Evolutionary conservation across 1,140 invertebrate species (phyloP).

Genomic region (Pectinophora gossypiella): DNA sequence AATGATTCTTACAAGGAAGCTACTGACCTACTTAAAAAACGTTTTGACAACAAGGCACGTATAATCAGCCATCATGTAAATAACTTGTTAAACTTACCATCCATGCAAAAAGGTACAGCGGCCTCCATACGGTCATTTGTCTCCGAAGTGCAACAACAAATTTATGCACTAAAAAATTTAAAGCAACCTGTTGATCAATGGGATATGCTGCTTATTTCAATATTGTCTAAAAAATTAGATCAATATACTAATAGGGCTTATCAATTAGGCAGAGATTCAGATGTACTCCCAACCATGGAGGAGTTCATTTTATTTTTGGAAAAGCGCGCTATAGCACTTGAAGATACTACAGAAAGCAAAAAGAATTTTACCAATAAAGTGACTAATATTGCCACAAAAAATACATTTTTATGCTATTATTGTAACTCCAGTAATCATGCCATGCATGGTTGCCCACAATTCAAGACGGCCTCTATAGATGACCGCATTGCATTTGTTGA

Average conservation of each 20-base stretch:
- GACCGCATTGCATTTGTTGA: neutral
- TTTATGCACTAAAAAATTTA: constrained; percentile 5
- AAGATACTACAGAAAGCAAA: neutral
- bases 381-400: neutral
- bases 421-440: neutral
- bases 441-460: neutral
- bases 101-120: constrained; percentile 9
- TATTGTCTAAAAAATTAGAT: neutral
- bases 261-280: neutral
- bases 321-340: neutral
- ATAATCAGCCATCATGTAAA: constrained; percentile 10
- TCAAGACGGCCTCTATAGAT: neutral
- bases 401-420: neutral
- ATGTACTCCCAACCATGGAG: neutral
- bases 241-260: neutral
- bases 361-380: neutral
- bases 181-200: neutral
- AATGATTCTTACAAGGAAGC: constrained; percentile 11
- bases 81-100: constrained; percentile 5
- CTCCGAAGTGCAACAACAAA: constrained; percentile 2
- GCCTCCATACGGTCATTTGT: neutral
- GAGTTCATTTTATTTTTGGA: neutral
- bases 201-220: neutral
- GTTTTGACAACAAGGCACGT: constrained; percentile 9
- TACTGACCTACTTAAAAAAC: constrained; percentile 3